Evolutionary conservation across 2,113 vertebrate species (phyloP), one percentile per base, ranked within the genome.

Genomic region (Rhea americana): DNA sequence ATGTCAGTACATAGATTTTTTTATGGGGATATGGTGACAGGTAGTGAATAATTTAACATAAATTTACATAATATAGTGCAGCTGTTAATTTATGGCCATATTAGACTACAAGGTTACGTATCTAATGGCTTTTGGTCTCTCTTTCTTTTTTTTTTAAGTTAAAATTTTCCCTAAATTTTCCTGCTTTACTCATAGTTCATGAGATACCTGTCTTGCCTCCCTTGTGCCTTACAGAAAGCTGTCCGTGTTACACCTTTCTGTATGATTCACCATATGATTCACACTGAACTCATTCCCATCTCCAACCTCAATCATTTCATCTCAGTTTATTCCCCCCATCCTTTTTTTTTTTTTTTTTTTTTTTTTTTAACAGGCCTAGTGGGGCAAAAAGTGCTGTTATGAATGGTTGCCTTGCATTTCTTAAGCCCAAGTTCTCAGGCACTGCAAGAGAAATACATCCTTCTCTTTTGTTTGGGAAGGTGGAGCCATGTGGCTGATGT

Each of bases 1-100:
- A 97, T 97, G 97, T 97, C 97, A 97, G 89, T 93, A 93, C 93
- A 93, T 97, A 97, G 96, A 97, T 94, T 97, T 97, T 97, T 98
- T 97, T 97, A 97, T 96, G 96, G 93, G 96, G 94, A 94, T 76
- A 17, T 93, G 97, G 96, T 97, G 97, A 97, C 96, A 98, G 95
- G 93, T 89, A 97, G 95, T 93, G 97, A 97, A 97, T 98, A 98
- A 97, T 91, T 98, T 98, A 97, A 97, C 97, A 98, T 98, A 97
- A 97, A 98, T 98, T 98, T 98, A 97, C 97, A 97, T 98, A 98
- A 97, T 97, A 93, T 90, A 96, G 96, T 97, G 95, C 95, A 97
- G 97, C 92, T 97, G 96, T 95, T 98, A 97, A 97, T 97, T 98
- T 98, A 98, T 97, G 96, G 92, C 95, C 94, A 45, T 95, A 97